Evolutionary conservation across 1,140 invertebrate species (phyloP), one percentile per base, ranked within the genome.

Genomic region (Drosophila simulans): DNA sequence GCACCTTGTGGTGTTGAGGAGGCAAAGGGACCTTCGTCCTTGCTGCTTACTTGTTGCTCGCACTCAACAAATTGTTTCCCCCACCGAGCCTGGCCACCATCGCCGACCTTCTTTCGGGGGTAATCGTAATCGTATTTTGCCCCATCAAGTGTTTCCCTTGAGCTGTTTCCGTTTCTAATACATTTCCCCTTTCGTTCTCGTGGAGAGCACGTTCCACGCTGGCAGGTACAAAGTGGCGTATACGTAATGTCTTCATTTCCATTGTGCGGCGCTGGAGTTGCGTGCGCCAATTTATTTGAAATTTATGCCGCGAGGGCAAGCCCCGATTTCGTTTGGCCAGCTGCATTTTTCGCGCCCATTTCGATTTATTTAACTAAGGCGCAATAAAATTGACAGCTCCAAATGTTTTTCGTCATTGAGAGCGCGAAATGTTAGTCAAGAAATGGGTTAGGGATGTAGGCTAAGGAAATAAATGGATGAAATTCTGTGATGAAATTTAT

Each of bases 141-240:
- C 79, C 70, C 72, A 78, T 74, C 82, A 78, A 78, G 82, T 81
- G 83, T 83, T 86, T 86, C 71, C 84, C 75, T 83, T 79, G 77
- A 86, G 82, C 78, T 86, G 83, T 66, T 86, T 88, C 83, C 82
- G 83, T 79, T 88, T 89, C 83, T 83, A 88, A 88, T 88, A 88
- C 76, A 84, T 84, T 89, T 83, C 66, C 62, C 76, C 55, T 51
- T 64, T 64, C 42, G 52, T 52, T 57, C 42, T 31, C 22, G 49
- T 15, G 25, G 15, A 12, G 20, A 54, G 80, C 75, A 69, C 69
- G 80, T 83, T 77, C 51, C 40, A 27, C 40, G 49, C 49, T 54
- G 53, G 35, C 54, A 69, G 72, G 75, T 77, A 77, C 72, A 77
- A 77, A 77, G 80, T 80, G 71, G 68, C 84, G 76, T 88, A 89